phyloP scores from a whole-genome alignment of 1,140 invertebrate species.

The Philopotamus ludificatus region DNA sequence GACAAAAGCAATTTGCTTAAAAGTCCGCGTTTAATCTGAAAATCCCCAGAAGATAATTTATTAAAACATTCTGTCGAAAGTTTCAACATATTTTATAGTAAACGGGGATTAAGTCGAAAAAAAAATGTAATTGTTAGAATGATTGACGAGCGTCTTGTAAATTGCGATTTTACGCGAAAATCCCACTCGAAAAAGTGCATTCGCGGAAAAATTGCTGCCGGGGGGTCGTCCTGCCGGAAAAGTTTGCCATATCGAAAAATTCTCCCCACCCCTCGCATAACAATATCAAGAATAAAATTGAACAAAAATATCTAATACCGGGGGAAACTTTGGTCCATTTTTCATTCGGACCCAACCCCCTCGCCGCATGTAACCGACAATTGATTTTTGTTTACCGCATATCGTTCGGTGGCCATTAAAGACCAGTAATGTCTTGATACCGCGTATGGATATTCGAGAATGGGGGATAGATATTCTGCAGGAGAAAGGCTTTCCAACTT shows the following conservation, averaged over 20 bases:
- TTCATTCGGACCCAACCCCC: not conserved
- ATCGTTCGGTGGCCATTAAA: not conserved
- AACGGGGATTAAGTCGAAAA: no score
- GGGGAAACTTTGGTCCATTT: not conserved
- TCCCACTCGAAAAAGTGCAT: not conserved
- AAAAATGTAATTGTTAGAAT: no score
- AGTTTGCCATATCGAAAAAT: not conserved
- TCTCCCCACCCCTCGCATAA: no score
- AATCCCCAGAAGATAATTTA: constrained; percentile 20
- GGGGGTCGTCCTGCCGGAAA: not conserved
- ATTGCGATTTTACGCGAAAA: no score
- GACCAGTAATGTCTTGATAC: not conserved
- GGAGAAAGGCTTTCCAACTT: constrained; percentile 10
- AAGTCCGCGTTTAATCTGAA: constrained; percentile 19
- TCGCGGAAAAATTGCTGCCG: not conserved
- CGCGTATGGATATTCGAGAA: not conserved
- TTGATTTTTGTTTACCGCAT: constrained; percentile 8
- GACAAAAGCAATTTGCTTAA: constrained; percentile 36
- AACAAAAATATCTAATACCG: not conserved
- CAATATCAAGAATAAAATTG: no score
- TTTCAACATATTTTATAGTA: no score
- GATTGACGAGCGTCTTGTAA: no score
- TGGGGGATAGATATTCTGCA: not conserved
- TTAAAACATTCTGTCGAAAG: not conserved
- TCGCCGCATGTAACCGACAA: not conserved